phyloP scores from a whole-genome alignment of 1,140 invertebrate genomes.

The Lineus longissimus region DNA sequence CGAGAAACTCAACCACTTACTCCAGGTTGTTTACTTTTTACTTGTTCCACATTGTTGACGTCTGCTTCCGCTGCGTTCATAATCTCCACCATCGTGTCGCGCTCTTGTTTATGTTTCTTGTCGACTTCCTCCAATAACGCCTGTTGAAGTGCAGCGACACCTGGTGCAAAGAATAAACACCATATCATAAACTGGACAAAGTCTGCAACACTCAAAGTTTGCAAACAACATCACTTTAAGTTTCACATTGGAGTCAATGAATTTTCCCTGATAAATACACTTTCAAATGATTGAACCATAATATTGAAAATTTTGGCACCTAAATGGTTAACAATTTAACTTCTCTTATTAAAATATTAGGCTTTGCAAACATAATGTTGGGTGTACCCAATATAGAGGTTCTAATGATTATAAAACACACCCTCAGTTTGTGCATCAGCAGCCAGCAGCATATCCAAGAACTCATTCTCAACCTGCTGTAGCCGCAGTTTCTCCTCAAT shows the following conservation, averaged over 20 bases:
- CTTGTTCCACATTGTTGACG: background rate
- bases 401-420: background rate
- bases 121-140: constrained; percentile 29
- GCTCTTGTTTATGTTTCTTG: constrained; percentile 29
- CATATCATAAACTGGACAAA: too few species aligned
- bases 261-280: background rate
- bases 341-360: too few species aligned
- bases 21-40: too few species aligned
- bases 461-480: constrained; percentile 10
- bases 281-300: too few species aligned
- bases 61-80: constrained; percentile 21
- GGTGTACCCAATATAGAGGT: too few species aligned
- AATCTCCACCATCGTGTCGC: constrained; percentile 26
- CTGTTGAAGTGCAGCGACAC: constrained; percentile 4
- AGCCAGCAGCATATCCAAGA: background rate
- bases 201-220: too few species aligned
- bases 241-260: too few species aligned
- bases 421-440: background rate
- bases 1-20: too few species aligned
- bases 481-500: constrained; percentile 21
- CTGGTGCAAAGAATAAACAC: background rate
- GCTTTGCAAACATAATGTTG: too few species aligned
- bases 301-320: too few species aligned
- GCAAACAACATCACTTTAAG: too few species aligned
- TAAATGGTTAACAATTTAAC: too few species aligned